These are phyloP conservation scores for Hydropotes inermis DNA, from an alignment of 2,113 vertebrate species.

Conservation along the genomic window DNA sequence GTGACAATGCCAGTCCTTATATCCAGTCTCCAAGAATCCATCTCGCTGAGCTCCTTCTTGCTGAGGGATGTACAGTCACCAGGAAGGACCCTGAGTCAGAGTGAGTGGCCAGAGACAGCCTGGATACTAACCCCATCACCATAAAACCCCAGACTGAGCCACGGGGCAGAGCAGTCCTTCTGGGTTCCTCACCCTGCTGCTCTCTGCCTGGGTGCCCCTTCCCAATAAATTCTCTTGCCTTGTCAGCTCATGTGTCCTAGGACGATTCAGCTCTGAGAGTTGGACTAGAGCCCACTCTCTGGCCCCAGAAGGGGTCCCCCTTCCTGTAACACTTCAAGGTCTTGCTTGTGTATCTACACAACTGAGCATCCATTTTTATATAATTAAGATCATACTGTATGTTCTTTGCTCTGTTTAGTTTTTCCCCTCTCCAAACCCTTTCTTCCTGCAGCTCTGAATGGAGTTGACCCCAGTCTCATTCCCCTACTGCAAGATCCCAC, in stretches of 20 bases:
- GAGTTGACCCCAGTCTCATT: not conserved
- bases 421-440: not conserved
- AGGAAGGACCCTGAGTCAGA: not conserved
- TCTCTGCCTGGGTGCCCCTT: not conserved
- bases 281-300: not conserved
- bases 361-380: not conserved
- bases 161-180: fast-evolving
- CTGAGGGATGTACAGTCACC: not conserved
- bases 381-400: not conserved
- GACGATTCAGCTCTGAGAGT: not conserved
- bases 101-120: not conserved
- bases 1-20: not conserved
- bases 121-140: not conserved
- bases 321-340: not conserved
- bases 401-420: conserved; percentile 62
- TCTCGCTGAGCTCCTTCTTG: not conserved
- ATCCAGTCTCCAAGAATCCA: not conserved
- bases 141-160: not conserved
- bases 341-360: not conserved
- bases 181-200: not conserved
- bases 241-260: not conserved
- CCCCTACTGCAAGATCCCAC: not conserved
- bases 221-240: not conserved
- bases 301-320: not conserved
- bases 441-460: conserved; percentile 83